A percentile compares a stretch with the other conserved stretches of the same genome.
These are phyloP conservation scores for Pseudomugil tenellus DNA, from an alignment of 2,797 vertebrate genomes.

Conservation along the genomic window DNA sequence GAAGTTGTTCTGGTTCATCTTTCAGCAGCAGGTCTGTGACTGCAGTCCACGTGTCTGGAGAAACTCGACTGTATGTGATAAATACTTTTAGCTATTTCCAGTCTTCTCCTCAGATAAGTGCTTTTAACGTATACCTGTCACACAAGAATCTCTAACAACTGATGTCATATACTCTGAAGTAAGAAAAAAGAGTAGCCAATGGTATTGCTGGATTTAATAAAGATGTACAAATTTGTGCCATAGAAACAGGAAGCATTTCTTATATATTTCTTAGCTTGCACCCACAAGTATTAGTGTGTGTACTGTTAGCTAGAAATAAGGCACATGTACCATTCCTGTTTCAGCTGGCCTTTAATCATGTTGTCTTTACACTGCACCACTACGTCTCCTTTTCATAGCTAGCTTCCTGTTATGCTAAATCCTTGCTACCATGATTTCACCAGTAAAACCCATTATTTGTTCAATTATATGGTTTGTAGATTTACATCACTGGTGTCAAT, in stretches of 20 bases:
- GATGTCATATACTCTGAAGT: background rate
- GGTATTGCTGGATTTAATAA: background rate
- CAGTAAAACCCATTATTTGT: background rate
- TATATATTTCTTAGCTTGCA: background rate
- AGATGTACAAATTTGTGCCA: background rate
- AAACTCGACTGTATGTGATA: slow-evolving; percentile 62
- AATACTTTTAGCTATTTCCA: slow-evolving; percentile 63
- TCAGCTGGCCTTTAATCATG: slow-evolving; percentile 15
- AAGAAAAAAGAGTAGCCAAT: background rate
- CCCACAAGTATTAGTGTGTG: background rate
- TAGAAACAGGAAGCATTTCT: background rate
- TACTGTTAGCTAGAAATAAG: background rate
- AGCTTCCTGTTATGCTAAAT: background rate
- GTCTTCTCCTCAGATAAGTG: slow-evolving; percentile 30
- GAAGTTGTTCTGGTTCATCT: slow-evolving; percentile 9
- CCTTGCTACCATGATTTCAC: background rate
- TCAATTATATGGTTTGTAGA: background rate
- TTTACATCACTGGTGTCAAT: background rate
- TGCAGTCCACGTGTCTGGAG: slow-evolving; percentile 16
- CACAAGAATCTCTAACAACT: slow-evolving; percentile 11
- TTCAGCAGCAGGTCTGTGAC: slow-evolving; percentile 3
- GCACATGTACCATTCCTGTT: slow-evolving; percentile 27
- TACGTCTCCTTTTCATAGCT: slow-evolving; percentile 5
- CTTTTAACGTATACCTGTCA: slow-evolving; percentile 48
- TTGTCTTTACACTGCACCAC: slow-evolving; percentile 11